Evolutionary conservation across 2,888 invertebrate genomes (phyloP).

Genomic region (Eupeodes latifasciatus): DNA sequence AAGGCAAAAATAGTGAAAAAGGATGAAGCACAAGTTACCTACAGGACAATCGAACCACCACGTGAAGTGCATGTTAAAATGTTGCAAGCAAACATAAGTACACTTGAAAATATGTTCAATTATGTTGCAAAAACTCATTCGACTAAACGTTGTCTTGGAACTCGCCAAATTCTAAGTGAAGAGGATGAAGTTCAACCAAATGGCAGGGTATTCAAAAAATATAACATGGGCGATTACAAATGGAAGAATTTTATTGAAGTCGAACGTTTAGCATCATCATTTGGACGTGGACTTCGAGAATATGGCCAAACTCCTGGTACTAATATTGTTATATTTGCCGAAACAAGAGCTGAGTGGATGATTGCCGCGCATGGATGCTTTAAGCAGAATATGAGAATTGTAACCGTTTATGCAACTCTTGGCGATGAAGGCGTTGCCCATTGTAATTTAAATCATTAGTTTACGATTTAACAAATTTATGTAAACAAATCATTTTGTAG

Average conservation of each 20-base stretch:
- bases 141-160: constrained; percentile 92
- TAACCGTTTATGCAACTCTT: constrained; percentile 98
- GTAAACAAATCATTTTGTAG: constrained; percentile 70
- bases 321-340: constrained; percentile 97
- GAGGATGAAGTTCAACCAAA: constrained; percentile 97
- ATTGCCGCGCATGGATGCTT: constrained; percentile 98
- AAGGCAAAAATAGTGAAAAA: constrained; percentile 90
- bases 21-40: constrained; percentile 89
- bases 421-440: constrained; percentile 98
- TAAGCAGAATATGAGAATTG: constrained; percentile 96
- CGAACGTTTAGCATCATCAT: constrained; percentile 89
- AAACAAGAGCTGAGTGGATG: constrained; percentile 99
- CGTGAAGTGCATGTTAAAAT: constrained; percentile 89
- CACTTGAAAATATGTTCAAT: constrained; percentile 93
- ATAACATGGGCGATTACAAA: constrained; percentile 95
- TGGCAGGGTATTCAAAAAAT: constrained; percentile 98
- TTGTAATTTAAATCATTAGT: constrained; percentile 85
- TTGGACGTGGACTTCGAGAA: constrained; percentile 93
- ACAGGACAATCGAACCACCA: constrained; percentile 89
- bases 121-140: constrained; percentile 91
- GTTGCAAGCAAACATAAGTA: constrained; percentile 90
- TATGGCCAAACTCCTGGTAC: constrained; percentile 89
- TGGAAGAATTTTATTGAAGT: constrained; percentile 93
- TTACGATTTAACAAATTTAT: background rate
- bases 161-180: constrained; percentile 94